Evolutionary conservation across 2,797 vertebrate species (phyloP).

Genomic region (Macropodus opercularis): DNA sequence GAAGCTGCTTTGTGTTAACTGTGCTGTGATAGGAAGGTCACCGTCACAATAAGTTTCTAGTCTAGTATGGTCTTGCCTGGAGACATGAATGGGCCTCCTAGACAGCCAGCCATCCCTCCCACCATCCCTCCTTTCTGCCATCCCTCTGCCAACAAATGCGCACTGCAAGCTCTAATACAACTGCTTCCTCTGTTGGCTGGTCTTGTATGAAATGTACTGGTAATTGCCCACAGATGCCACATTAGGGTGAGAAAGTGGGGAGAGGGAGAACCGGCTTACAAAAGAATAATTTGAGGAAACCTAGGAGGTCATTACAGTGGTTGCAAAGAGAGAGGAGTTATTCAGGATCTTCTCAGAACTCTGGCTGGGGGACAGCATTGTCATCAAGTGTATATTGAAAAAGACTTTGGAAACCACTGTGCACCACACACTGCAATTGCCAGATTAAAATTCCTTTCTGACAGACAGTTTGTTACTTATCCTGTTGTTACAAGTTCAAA

Average conservation of each 20-base stretch:
- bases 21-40: constrained; percentile 61
- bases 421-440: constrained; percentile 35
- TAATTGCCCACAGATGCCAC: constrained; percentile 81
- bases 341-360: constrained; percentile 49
- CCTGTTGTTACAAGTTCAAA: constrained; percentile 6
- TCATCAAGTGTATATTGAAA: constrained; percentile 29
- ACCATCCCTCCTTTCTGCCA: constrained; percentile 53
- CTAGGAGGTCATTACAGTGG: constrained; percentile 60
- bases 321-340: constrained; percentile 58
- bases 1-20: constrained; percentile 52
- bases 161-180: constrained; percentile 70
- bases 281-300: constrained; percentile 56
- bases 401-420: constrained; percentile 18
- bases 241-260: constrained; percentile 37
- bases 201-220: constrained; percentile 71
- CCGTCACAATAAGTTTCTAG: constrained; percentile 56
- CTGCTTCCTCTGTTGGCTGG: constrained; percentile 80
- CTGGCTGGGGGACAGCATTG: constrained; percentile 45
- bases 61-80: constrained; percentile 46
- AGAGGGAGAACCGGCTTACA: constrained; percentile 35
- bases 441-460: constrained; percentile 55
- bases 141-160: constrained; percentile 48
- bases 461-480: constrained; percentile 34
- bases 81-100: constrained; percentile 70
- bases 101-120: constrained; percentile 46